These are phyloP conservation scores for Noctuana brunneofusca DNA, from an alignment of 2,888 invertebrate species.

Conservation along the genomic window DNA sequence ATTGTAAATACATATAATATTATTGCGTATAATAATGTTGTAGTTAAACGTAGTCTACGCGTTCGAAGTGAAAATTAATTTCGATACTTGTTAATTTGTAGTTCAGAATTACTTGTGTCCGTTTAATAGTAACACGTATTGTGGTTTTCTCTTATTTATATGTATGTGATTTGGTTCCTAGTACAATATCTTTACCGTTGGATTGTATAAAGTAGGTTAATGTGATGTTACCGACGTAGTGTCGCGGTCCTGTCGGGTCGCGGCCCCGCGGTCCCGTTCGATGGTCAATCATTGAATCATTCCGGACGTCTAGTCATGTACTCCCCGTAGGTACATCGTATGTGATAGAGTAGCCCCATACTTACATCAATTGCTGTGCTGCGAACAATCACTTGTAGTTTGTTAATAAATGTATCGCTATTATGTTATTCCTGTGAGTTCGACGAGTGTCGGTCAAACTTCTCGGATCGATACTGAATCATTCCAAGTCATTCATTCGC, in stretches of 20 bases:
- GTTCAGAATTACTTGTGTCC: conserved; percentile 41
- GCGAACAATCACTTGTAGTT: conserved; percentile 62
- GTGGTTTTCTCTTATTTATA: conserved; percentile 33
- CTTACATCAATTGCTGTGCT: conserved; percentile 55
- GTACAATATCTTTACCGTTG: conserved; percentile 43
- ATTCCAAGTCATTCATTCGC: conserved; percentile 34
- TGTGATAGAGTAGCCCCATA: conserved; percentile 65
- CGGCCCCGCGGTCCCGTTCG: conserved; percentile 41
- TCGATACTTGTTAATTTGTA: conserved; percentile 51
- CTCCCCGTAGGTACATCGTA: conserved; percentile 59
- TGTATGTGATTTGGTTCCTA: conserved; percentile 46
- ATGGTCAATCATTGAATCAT: conserved; percentile 52
- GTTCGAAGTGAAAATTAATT: conserved; percentile 52
- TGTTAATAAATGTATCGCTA: conserved; percentile 53
- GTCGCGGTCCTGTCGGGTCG: conserved; percentile 39
- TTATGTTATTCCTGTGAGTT: conserved; percentile 44
- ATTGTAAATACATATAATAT: conserved; percentile 73
- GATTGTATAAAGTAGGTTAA: conserved; percentile 81
- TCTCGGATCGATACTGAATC: conserved; percentile 21
- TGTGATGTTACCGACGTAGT: conserved; percentile 54
- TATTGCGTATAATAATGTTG: conserved; percentile 54
- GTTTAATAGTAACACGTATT: conserved; percentile 16
- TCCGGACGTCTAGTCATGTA: conserved; percentile 72
- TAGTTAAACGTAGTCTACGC: conserved; percentile 66
- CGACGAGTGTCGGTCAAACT: conserved; percentile 8